These are phyloP conservation scores for Hycleus phaleratus DNA, from an alignment of 1,140 invertebrate species.

Conservation along the genomic window DNA sequence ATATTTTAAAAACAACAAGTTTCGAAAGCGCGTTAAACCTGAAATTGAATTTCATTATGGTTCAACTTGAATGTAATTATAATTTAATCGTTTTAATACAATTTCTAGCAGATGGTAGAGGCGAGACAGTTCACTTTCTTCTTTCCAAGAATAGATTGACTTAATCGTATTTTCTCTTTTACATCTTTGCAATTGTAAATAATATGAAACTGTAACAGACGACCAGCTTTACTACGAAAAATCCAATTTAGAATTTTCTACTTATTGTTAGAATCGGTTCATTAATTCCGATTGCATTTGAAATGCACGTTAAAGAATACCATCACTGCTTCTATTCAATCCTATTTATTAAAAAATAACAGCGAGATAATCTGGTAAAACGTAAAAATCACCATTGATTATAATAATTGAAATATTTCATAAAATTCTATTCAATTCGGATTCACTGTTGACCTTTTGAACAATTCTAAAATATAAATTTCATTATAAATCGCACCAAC, in stretches of 20 bases:
- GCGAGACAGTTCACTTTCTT: slow-evolving; percentile 24
- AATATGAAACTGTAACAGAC: neutral
- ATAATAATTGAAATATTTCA: no score
- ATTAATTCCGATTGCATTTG: slow-evolving; percentile 15
- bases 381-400: no score
- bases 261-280: slow-evolving; percentile 11
- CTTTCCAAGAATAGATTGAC: slow-evolving; percentile 2
- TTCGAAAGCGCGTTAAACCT: slow-evolving; percentile 8
- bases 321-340: no score
- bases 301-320: neutral
- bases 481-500: no score
- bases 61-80: slow-evolving; percentile 19
- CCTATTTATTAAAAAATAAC: no score
- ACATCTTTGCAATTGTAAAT: neutral
- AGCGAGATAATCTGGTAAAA: no score
- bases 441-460: no score
- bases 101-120: slow-evolving; percentile 19
- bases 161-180: slow-evolving; percentile 1
- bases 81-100: slow-evolving; percentile 26
- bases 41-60: slow-evolving; percentile 24
- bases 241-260: slow-evolving; percentile 17
- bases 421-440: no score
- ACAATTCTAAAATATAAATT: no score
- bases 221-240: neutral
- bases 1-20: neutral